Base-by-base conservation (phyloP, 2,797 vertebrate genomes). In the Aeoliscus strigatus region DNA sequence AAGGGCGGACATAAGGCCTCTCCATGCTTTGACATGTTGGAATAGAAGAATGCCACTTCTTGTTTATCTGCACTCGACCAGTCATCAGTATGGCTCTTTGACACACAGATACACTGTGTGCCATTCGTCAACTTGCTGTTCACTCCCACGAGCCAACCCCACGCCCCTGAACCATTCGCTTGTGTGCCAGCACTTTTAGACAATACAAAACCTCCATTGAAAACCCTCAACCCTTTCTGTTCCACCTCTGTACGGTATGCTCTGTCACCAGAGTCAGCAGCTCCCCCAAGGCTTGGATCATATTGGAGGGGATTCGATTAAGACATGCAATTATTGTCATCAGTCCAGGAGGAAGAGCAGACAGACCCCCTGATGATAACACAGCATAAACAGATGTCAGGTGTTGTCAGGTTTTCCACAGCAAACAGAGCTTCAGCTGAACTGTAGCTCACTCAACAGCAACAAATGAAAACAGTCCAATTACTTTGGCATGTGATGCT, bases 351-450 rank as follows among this genome's bases (percentile, higher is more conserved):
- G 66, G 50, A 70, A 46, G 13, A 65, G 51, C 67, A 66, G 68
- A 63, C 67, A 60, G 51, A 55, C 28, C 35, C 46, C 18, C 40
- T 8, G 55, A 66, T 70, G 73, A 72, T 64, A 60, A 32, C 69
- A 25, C 58, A 49, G 51, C 69, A 64, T 33, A 66, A 81, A 78
- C 76, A 81, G 69, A 75, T 65, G 60, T 71, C 58, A 59, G 66
- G 51, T 54, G 45, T 44, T 56, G 44, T 43, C 64, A 72, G 39
- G 14, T 61, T 79, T 80, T 81, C 78, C 63, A 29, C 14, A 25
- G 34, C 38, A 15, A 62, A 34, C 54, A 32, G 39, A 44, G 15
- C 9, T 8, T 23, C 40, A 37, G 15, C 37, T 48, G 26, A 43
- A 36, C n/a, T n/a, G n/a, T n/a, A n/a, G n/a, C 45, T 65, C 57